These are phyloP conservation scores for Elegia similella DNA, from an alignment of 2,888 invertebrate species.

Conservation along the genomic window DNA sequence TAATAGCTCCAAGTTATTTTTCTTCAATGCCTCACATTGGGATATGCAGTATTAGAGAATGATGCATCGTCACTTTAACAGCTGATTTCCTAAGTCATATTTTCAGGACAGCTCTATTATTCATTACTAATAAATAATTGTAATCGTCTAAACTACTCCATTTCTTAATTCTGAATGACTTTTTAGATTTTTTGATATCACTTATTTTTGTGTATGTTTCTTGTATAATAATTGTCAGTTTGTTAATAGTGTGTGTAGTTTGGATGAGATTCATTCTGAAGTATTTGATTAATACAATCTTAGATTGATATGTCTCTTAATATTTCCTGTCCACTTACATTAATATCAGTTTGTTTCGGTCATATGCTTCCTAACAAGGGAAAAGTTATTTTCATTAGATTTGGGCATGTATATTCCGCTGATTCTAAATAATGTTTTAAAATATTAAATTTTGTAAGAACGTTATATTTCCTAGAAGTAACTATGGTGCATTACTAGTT, in stretches of 20 bases:
- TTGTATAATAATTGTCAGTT: conserved; percentile 20
- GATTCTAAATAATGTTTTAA: conserved; percentile 65
- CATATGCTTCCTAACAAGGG: conserved; percentile 80
- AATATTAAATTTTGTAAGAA: conserved; percentile 37
- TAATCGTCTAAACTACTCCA: conserved; percentile 70
- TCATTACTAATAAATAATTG: conserved; percentile 73
- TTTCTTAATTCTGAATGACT: conserved; percentile 32
- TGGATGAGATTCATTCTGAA: conserved; percentile 71
- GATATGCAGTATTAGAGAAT: conserved; percentile 80
- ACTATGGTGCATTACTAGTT: conserved; percentile 77
- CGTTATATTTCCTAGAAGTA: conserved; percentile 63
- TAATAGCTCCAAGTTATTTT: conserved; percentile 75
- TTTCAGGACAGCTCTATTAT: conserved; percentile 81
- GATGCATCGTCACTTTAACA: conserved; percentile 81
- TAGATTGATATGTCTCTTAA: conserved; percentile 58
- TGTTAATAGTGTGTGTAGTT: conserved; percentile 53
- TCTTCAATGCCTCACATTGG: conserved; percentile 78
- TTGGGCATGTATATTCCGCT: conserved; percentile 79
- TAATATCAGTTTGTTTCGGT: conserved; percentile 61
- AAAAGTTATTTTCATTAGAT: conserved; percentile 72
- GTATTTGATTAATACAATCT: conserved; percentile 57
- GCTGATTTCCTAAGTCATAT: conserved; percentile 78
- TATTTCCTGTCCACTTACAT: conserved; percentile 62
- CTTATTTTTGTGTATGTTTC: conserved; percentile 27
- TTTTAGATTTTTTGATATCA: conserved; percentile 18